phyloP scores from a whole-genome alignment of 2,797 vertebrate species.

The Sparus aurata region DNA sequence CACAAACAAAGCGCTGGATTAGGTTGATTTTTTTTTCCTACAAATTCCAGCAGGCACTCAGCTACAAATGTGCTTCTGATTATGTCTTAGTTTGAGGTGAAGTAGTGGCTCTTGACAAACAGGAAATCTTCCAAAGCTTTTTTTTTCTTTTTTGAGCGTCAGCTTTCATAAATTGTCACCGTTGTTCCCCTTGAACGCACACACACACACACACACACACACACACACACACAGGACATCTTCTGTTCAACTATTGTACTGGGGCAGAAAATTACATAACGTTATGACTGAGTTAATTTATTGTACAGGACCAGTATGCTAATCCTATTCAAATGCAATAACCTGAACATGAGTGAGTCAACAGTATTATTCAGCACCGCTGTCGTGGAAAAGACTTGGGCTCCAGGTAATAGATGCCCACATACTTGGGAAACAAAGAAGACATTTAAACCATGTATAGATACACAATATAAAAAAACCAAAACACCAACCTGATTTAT shows the following conservation, averaged over 20 bases:
- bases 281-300: constrained; percentile 11
- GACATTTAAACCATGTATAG: constrained; percentile 9
- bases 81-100: constrained; percentile 57
- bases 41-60: constrained; percentile 59
- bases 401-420: constrained; percentile 24
- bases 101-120: constrained; percentile 52
- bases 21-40: constrained; percentile 59
- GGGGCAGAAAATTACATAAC: constrained; percentile 24
- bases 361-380: constrained; percentile 20
- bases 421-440: constrained; percentile 21
- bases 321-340: constrained; percentile 50
- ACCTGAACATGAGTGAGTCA: constrained; percentile 42
- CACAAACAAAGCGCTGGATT: constrained; percentile 51
- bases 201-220: not conserved
- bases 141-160: constrained; percentile 22
- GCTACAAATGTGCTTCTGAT: constrained; percentile 63
- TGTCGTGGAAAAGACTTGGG: constrained; percentile 28
- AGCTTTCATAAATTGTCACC: constrained; percentile 12
- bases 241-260: not conserved
- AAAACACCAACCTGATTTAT: not conserved
- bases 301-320: constrained; percentile 42
- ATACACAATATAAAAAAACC: constrained; percentile 31
- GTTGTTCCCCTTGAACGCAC: constrained; percentile 12
- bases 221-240: constrained; percentile 7
- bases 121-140: constrained; percentile 19